Conservation (phyloP, 2,797 vertebrate genomes). For the Amblyopsis hoosieri region DNA sequence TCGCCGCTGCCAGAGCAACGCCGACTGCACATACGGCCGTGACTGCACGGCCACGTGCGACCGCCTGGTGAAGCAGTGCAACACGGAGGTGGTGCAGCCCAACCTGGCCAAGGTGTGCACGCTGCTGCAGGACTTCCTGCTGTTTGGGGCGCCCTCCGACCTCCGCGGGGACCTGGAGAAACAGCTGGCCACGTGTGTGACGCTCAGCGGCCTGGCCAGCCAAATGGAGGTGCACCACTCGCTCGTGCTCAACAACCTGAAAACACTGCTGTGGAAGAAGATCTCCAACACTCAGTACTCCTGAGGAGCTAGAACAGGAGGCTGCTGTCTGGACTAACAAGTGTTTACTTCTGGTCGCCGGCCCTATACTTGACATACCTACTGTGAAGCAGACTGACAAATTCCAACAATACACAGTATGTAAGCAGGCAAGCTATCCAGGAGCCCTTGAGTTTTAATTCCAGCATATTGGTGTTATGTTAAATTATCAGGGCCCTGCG, state of each 20-base stretch:
- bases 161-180: conserved; percentile 87
- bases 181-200: conserved; percentile 92
- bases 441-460: conserved; percentile 13
- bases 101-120: conserved; percentile 94
- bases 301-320: conserved; percentile 59
- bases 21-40: conserved; percentile 89
- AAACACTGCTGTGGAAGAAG: conserved; percentile 93
- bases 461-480: conserved; percentile 27
- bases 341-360: too few species aligned
- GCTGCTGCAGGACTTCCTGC: conserved; percentile 88
- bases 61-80: conserved; percentile 91
- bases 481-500: conserved; percentile 60
- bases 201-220: conserved; percentile 91
- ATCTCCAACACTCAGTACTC: conserved; percentile 96
- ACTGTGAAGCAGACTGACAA: conserved; percentile 51
- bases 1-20: conserved; percentile 87
- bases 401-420: conserved; percentile 9
- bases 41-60: conserved; percentile 93
- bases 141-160: conserved; percentile 85
- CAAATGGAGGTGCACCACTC: conserved; percentile 98
- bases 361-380: too few species aligned
- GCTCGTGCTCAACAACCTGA: conserved; percentile 94
- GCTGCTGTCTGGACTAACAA: background rate
- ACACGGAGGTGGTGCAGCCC: conserved; percentile 90
- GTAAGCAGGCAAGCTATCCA: conserved; percentile 8